Conservation (phyloP, 2,888 invertebrate species). For the Philhelius pedissequus region DNA sequence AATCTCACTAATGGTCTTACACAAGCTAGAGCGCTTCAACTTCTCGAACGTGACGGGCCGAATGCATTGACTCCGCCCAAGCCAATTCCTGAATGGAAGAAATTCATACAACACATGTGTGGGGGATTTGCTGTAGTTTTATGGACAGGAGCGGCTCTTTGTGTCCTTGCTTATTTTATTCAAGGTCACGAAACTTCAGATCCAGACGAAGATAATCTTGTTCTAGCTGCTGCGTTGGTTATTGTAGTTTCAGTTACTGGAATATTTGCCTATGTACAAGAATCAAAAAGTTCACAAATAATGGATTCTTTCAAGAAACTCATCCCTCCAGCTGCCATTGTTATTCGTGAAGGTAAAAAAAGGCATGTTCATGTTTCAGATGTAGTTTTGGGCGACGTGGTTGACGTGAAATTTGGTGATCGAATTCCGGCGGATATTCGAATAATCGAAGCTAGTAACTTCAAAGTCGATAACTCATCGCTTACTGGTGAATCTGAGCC, state of each 20-base stretch:
- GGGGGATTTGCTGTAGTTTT: conserved; percentile 97
- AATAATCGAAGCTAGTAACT: conserved; percentile 95
- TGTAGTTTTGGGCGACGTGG: conserved; percentile 97
- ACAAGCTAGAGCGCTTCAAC: conserved; percentile 97
- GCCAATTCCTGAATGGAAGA: conserved; percentile 99
- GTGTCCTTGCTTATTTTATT: conserved; percentile 98
- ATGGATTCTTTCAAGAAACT: conserved; percentile 99
- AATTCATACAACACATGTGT: conserved; percentile 99
- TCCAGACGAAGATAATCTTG: conserved; percentile 97
- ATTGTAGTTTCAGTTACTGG: conserved; percentile 98
- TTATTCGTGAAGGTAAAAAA: conserved; percentile 96
- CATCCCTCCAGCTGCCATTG: conserved; percentile 97
- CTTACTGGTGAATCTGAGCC: conserved; percentile 97
- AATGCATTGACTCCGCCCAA: conserved; percentile 98
- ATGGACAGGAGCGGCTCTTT: conserved; percentile 98
- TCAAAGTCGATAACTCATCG: conserved; percentile 97
- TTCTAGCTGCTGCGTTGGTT: conserved; percentile 96
- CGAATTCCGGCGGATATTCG: conserved; percentile 98
- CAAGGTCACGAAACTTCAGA: conserved; percentile 96
- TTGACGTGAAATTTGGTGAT: conserved; percentile 99
- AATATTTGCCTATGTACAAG: conserved; percentile 92
- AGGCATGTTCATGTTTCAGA: conserved; percentile 95
- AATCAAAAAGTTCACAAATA: conserved; percentile 97
- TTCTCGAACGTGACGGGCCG: conserved; percentile 96
- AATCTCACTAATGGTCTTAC: conserved; percentile 91